A percentile compares a stretch with the other conserved stretches of the same genome.
Conservation (phyloP, 1,140 invertebrate species). For the Calephelis virginiensis region DNA sequence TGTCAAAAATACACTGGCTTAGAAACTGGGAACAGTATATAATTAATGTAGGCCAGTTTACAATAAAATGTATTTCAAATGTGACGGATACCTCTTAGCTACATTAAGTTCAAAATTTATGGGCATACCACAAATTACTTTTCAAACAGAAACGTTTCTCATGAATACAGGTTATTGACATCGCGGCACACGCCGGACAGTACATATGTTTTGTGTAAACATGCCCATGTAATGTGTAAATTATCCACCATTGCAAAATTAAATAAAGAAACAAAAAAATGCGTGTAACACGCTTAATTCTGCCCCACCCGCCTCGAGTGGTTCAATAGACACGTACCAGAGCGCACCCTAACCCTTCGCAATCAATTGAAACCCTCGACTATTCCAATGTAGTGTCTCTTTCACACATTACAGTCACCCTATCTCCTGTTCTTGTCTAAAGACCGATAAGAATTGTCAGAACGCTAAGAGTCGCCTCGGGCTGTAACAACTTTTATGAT, state of each 20-base stretch:
- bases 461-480: conserved; percentile 45
- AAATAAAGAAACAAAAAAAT: conserved; percentile 74
- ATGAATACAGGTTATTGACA: conserved; percentile 9
- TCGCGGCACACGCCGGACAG: background rate
- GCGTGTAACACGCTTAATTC: conserved; percentile 45
- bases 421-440: conserved; percentile 41
- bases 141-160: background rate
- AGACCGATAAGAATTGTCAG: conserved; percentile 44
- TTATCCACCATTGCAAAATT: conserved; percentile 70
- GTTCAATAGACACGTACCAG: conserved; percentile 47
- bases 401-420: conserved; percentile 28
- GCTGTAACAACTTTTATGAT: conserved; percentile 49
- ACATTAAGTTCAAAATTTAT: too few relatives aligned
- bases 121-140: background rate
- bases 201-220: conserved; percentile 34
- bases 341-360: conserved; percentile 62
- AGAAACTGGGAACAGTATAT: too few relatives aligned
- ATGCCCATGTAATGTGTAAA: conserved; percentile 67
- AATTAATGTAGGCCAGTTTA: too few relatives aligned
- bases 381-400: conserved; percentile 43
- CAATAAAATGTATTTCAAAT: too few relatives aligned
- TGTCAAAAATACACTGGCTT: too few relatives aligned
- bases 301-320: conserved; percentile 56
- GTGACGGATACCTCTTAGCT: too few relatives aligned
- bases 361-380: conserved; percentile 64